These are phyloP conservation scores for Nycticryphes semicollaris DNA, from an alignment of 2,113 vertebrate genomes.

Conservation along the genomic window DNA sequence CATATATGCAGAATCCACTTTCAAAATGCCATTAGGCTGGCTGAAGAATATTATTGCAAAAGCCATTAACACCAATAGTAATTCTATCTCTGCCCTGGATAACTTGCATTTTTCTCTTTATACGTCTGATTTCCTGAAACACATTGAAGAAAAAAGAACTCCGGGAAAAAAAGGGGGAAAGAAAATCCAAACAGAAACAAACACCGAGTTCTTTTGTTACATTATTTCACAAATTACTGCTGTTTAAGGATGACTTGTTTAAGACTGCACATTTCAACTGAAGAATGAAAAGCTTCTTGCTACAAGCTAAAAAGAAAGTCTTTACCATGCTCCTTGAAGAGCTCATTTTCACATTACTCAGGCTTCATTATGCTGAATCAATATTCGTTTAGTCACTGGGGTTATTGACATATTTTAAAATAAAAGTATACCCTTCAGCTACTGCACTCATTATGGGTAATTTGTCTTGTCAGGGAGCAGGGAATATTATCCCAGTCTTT, in stretches of 20 bases:
- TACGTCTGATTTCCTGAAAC: background rate
- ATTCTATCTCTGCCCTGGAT: background rate
- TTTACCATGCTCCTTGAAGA: slow-evolving; percentile 81
- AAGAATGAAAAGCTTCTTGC: slow-evolving; percentile 74
- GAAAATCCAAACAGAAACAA: background rate
- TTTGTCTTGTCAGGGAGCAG: slow-evolving; percentile 93
- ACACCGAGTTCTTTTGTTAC: background rate
- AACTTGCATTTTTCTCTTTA: slow-evolving; percentile 12
- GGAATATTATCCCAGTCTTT: slow-evolving; percentile 89
- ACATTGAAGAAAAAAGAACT: background rate
- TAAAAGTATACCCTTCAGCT: slow-evolving; percentile 95
- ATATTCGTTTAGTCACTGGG: slow-evolving; percentile 97
- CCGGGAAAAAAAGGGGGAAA: fast-evolving
- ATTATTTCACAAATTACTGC: background rate
- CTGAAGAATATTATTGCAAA: slow-evolving; percentile 29
- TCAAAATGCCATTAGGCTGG: slow-evolving; percentile 22
- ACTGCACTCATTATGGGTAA: slow-evolving; percentile 92
- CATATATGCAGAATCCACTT: slow-evolving; percentile 2
- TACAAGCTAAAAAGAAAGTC: slow-evolving; percentile 78
- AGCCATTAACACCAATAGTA: slow-evolving; percentile 7
- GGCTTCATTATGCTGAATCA: slow-evolving; percentile 98
- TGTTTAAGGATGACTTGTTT: slow-evolving; percentile 59
- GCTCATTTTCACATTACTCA: slow-evolving; percentile 92
- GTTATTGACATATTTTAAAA: slow-evolving; percentile 98
- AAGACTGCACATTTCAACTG: slow-evolving; percentile 60